Base-by-base conservation (phyloP, 2,113 vertebrate species). In the Desmodus rotundus region DNA sequence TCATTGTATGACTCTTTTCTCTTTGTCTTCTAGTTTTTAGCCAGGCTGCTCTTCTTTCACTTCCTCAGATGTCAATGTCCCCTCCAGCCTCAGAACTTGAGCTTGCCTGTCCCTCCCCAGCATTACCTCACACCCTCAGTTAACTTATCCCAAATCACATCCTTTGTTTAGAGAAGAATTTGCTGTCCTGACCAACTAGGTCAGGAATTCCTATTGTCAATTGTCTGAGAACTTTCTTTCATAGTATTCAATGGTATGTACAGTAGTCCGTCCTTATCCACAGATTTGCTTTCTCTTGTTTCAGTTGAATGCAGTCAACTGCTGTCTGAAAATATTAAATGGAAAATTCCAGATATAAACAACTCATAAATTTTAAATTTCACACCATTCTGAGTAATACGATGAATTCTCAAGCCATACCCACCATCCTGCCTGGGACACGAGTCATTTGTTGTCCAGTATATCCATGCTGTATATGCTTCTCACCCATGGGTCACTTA, bases 41-140 rank as follows among this genome's bases (percentile, higher is more conserved):
- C 28, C 33, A 36, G 19, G 3, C 12, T 52, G 3, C 26, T 56
- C 1, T 45, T 73, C n/a, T 16, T 84, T 50, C 4, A 0, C 15
- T 85, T 73, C 2, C 47, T 87, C 16, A 36, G 33, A 43, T 52
- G 17, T 54, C 26, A 15, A 0, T 15, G 13, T 28, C 8, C 8
- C 8, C 7, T 47, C 19, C n/a, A 77, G 20, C 7, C 38, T 90
- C 52, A 80, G 61, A 68, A 50, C 14, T 8, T 24, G 43, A 93
- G 7, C 13, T 45, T 45, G 11, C 10, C n/a, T 28, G 2, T 52
- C 3, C 26, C 58, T 77, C 5, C 33, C 4, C 0, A 54, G 2
- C 5, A 16, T 68, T 58, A 16, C 0, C 3, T 20, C 3, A 9
- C 2, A 24, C 6, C 1, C 13, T 68, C 45, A 43, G 67, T 61